Conservation (phyloP, 2,113 vertebrate species). For the Pseudolaguvia tuberculata region DNA sequence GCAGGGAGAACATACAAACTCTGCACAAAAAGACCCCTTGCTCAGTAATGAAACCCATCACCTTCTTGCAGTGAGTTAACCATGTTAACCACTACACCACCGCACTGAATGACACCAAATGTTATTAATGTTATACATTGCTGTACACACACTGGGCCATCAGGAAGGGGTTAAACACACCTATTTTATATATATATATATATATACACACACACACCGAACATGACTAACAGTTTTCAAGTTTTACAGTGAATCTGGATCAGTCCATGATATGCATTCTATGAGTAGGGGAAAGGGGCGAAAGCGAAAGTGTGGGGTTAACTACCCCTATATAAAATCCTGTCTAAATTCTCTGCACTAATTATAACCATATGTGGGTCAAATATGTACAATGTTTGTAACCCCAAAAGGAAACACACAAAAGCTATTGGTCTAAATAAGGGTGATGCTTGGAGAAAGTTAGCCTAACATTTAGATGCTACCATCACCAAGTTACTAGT, state of each 20-base stretch:
- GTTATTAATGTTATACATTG: no score
- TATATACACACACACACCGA: no score
- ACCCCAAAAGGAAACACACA: background rate
- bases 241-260: background rate
- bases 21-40: no score
- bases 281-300: conserved; percentile 18
- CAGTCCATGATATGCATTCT: conserved; percentile 1
- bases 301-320: conserved; percentile 59
- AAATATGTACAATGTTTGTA: conserved; percentile 8
- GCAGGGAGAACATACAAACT: no score
- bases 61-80: no score
- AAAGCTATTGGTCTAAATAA: background rate
- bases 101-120: no score
- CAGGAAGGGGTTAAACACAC: no score
- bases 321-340: conserved; percentile 63
- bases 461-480: background rate
- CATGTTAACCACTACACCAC: no score
- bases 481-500: no score
- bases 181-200: no score
- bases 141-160: no score
- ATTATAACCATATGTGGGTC: conserved; percentile 61
- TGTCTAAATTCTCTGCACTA: conserved; percentile 59
- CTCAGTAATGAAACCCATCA: no score
- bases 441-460: conserved; percentile 3
- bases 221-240: background rate